These are phyloP conservation scores for Sebastes reedi DNA, from an alignment of 2,797 vertebrate species.

Conservation along the genomic window DNA sequence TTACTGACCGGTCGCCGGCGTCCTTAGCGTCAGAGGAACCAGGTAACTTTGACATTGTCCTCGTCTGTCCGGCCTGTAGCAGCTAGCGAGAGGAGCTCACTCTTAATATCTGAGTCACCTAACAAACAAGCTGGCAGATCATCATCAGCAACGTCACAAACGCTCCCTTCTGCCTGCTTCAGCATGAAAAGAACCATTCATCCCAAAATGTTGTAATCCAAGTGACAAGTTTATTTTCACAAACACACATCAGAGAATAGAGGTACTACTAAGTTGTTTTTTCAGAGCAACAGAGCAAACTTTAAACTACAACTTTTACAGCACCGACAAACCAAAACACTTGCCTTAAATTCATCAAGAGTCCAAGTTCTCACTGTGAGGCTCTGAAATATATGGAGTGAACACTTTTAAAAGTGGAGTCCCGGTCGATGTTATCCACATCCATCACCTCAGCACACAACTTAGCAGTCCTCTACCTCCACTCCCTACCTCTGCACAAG, in stretches of 20 bases:
- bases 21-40: slow-evolving; percentile 43
- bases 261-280: slow-evolving; percentile 38
- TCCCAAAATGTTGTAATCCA: slow-evolving; percentile 34
- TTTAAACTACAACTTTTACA: not conserved
- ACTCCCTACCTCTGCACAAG: slow-evolving; percentile 26
- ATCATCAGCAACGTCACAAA: slow-evolving; percentile 40
- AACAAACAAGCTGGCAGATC: slow-evolving; percentile 29
- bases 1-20: slow-evolving; percentile 43
- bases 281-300: not conserved
- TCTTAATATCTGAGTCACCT: slow-evolving; percentile 26
- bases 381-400: slow-evolving; percentile 20
- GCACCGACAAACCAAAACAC: slow-evolving; percentile 12
- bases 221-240: slow-evolving; percentile 26
- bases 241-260: slow-evolving; percentile 1
- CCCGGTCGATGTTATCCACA: slow-evolving; percentile 19
- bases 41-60: slow-evolving; percentile 53
- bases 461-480: slow-evolving; percentile 43
- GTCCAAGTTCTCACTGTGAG: slow-evolving; percentile 38
- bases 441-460: slow-evolving; percentile 28
- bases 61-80: slow-evolving; percentile 17
- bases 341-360: slow-evolving; percentile 61
- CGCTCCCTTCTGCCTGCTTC: slow-evolving; percentile 7
- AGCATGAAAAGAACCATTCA: slow-evolving; percentile 42
- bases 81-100: slow-evolving; percentile 31
- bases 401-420: slow-evolving; percentile 7